Conservation (phyloP, 2,113 vertebrate species). For the Salvelinus namaycush region DNA sequence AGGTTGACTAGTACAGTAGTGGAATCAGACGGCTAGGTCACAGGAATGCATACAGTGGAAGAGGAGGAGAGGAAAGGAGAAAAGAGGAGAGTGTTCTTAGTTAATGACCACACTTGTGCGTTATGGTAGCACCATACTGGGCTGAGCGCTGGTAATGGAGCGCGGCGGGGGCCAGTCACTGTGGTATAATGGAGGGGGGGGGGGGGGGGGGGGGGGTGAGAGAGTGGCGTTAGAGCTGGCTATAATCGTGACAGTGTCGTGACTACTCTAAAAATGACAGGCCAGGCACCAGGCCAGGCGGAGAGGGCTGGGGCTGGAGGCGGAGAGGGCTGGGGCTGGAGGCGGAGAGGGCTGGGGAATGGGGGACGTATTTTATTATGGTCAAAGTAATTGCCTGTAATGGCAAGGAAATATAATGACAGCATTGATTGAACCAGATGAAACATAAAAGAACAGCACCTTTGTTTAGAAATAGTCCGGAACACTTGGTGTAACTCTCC, state of each 20-base stretch:
- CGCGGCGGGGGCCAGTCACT: constrained; percentile 78
- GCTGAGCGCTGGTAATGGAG: constrained; percentile 85
- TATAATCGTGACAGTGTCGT: constrained; percentile 81
- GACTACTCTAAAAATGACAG: constrained; percentile 85
- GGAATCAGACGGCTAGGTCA: neutral
- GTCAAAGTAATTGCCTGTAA: neutral
- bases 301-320: constrained; percentile 43
- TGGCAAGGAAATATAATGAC: neutral
- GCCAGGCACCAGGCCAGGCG: constrained; percentile 67
- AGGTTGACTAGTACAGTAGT: neutral
- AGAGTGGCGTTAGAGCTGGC: constrained; percentile 87
- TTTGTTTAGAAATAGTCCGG: neutral
- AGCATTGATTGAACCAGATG: neutral
- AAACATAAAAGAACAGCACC: neutral
- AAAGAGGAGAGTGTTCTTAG: constrained; percentile 59
- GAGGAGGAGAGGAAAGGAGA: neutral
- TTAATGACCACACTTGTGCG: constrained; percentile 85
- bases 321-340: constrained; percentile 42
- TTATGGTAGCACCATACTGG: constrained; percentile 82
- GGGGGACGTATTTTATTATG: neutral
- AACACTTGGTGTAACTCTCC: too few relatives aligned
- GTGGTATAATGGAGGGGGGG: constrained; percentile 80
- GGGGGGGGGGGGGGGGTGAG: constrained; percentile 51
- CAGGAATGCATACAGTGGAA: neutral
- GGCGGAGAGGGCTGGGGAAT: neutral